Base-by-base conservation (phyloP, 2,888 invertebrate species). In the Agrochola lychnidis region DNA sequence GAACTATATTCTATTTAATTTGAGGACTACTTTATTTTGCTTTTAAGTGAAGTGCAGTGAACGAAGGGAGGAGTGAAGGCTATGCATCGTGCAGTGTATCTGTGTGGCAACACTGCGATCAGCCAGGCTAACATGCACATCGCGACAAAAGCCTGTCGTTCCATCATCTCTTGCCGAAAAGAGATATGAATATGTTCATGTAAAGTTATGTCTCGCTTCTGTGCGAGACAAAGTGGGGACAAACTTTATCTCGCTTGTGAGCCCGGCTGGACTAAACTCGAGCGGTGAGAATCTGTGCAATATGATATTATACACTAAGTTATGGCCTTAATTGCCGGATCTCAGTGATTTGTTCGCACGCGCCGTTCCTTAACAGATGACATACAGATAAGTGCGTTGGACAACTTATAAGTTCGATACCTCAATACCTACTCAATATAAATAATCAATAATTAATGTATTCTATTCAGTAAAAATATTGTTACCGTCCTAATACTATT, bases 271-370 rank as follows among this genome's bases (percentile, higher is more conserved):
- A 87, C 84, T 87, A 81, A 90, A 90, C 74, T 80, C 82, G 86
- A 81, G 85, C 87, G 84, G 84, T 82, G 75, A 86, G 42, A 42
- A 48, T 71, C 89, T 88, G 87, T 90, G 90, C 90, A 90, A 89
- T 90, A 90, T 90, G 88, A 90, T 90, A 83, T 53, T 73, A 48
- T 71, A 84, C 80, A 85, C 79, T 80, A 83, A 87, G 78, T 88
- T 89, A 86, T 87, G 91, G 86, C 90, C 92, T 92, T 92, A 92
- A 92, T 92, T 90, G 87, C 84, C 69, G 76, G 81, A 89, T 82
- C 36, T 76, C 81, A 87, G 84, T 88, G 91, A 92, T 91, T 90
- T 89, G 88, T 87, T 79, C 84, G 85, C 86, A 83, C 76, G 76
- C 79, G 76, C 76, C 74, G 61, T 73, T 81, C 70, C 59, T 69